A percentile compares a stretch with the other conserved stretches of the same genome.
These are phyloP conservation scores for Mechanitis mazaeus DNA, from an alignment of 2,888 invertebrate species.

Conservation along the genomic window DNA sequence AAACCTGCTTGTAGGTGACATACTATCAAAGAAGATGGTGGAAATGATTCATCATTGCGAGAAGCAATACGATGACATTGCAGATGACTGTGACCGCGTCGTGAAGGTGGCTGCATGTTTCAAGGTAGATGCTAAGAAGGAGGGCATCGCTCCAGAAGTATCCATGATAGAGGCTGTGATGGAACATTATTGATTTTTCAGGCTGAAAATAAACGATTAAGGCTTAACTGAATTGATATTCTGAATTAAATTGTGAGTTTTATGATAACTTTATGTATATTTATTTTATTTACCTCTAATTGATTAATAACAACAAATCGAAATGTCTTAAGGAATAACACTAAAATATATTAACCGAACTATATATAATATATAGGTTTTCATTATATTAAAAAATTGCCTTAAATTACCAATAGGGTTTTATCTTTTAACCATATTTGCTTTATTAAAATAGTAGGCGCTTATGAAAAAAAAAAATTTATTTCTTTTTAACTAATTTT, in stretches of 20 bases:
- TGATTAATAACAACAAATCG: too few relatives aligned
- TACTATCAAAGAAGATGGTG: slow-evolving; percentile 58
- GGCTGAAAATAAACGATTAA: background rate
- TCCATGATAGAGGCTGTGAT: slow-evolving; percentile 67
- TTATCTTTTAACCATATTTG: background rate
- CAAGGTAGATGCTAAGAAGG: slow-evolving; percentile 51
- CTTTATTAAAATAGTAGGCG: background rate
- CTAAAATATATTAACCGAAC: too few relatives aligned
- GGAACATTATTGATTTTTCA: slow-evolving; percentile 47
- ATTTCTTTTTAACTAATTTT: background rate
- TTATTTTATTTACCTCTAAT: too few relatives aligned
- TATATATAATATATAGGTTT: too few relatives aligned
- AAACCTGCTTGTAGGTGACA: slow-evolving; percentile 43
- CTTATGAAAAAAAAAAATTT: background rate
- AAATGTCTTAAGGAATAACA: too few relatives aligned
- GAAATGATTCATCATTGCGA: slow-evolving; percentile 64
- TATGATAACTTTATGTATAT: too few relatives aligned
- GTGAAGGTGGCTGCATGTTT: slow-evolving; percentile 68
- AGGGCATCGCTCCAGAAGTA: slow-evolving; percentile 64
- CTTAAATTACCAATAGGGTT: background rate
- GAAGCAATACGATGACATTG: slow-evolving; percentile 51
- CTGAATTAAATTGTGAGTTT: too few relatives aligned
- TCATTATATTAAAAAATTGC: too few relatives aligned
- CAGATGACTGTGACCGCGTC: slow-evolving; percentile 60
- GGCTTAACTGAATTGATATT: background rate